Base-by-base conservation (phyloP, 2,888 invertebrate species). In the Drosophila paranaensis region DNA sequence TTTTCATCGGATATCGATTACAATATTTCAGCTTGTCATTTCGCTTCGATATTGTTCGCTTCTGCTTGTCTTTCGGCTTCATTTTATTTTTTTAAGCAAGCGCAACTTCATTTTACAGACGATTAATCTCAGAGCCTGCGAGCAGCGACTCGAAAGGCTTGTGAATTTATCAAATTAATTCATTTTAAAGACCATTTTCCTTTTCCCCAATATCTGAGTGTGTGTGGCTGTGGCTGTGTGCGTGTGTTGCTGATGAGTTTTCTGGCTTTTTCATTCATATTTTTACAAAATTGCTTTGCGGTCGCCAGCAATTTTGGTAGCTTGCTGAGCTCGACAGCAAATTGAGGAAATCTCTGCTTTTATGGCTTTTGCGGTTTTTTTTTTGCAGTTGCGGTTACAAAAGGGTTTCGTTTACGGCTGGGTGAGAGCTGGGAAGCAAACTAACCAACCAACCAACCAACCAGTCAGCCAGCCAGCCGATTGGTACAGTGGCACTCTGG, bases 251-350 rank as follows among this genome's bases (percentile, higher is more conserved):
- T 79, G 71, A 77, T 77, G 79, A 79, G 61, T 84, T 71, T 66
- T 63, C 66, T 55, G 57, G 60, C 54, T 57, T 79, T 68, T 64
- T 60, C 77, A 65, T 79, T 74, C 58, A 75, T 67, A 60, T 61
- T 63, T 70, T 56, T 65, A 66, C 55, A 66, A 88, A 88, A 88
- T 84, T 86, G 81, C 75, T 86, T 86, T 84, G 84, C 72, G 89
- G 89, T 84, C 67, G 63, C 40, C 66, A 65, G 73, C 66, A 87
- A 81, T 76, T 77, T 74, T 62, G 78, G 48, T 57, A 60, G 58
- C 68, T 62, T 25, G 33, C 25, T 39, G 30, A 53, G 58, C 56
- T 67, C 51, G 42, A 37, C 60, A 46, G 65, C 79, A 77, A 77
- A 71, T 78, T 78, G 71, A 71, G 77, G 46, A 82, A 78, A 80